These are phyloP conservation scores for Antitype chi DNA, from an alignment of 2,888 invertebrate genomes.

Conservation along the genomic window DNA sequence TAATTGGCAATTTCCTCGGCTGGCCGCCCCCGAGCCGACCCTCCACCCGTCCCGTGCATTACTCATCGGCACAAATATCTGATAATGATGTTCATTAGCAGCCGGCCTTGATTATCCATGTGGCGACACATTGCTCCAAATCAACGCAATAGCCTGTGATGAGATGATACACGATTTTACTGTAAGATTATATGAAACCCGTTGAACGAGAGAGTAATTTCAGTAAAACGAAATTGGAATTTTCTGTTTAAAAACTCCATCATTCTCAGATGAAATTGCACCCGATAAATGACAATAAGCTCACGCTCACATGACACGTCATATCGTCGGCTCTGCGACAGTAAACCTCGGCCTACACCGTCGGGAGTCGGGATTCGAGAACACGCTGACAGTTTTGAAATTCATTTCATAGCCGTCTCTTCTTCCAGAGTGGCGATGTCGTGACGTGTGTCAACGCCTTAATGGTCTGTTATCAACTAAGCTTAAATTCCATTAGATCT, in stretches of 20 bases:
- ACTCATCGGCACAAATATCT: slow-evolving; percentile 78
- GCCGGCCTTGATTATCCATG: slow-evolving; percentile 65
- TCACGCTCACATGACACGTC: slow-evolving; percentile 14
- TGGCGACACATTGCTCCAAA: slow-evolving; percentile 24
- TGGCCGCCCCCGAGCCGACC: slow-evolving; percentile 65
- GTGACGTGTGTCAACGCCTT: slow-evolving; percentile 51
- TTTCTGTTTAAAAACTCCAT: slow-evolving; percentile 15
- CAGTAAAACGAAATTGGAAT: neutral
- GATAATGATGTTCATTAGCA: slow-evolving; percentile 79
- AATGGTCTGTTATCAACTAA: slow-evolving; percentile 64
- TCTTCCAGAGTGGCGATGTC: slow-evolving; percentile 9
- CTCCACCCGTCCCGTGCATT: slow-evolving; percentile 68
- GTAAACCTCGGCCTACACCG: slow-evolving; percentile 12
- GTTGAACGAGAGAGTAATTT: neutral
- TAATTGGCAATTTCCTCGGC: slow-evolving; percentile 85
- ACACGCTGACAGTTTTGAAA: slow-evolving; percentile 37
- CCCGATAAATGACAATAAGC: slow-evolving; percentile 25
- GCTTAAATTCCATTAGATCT: slow-evolving; percentile 55
- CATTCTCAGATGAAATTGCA: slow-evolving; percentile 14
- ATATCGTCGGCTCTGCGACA: slow-evolving; percentile 5
- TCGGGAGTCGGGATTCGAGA: neutral
- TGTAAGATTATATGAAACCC: neutral
- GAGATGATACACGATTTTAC: neutral
- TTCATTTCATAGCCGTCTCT: slow-evolving; percentile 24
- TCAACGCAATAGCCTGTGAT: neutral